Base-by-base conservation (phyloP, 2,888 invertebrate genomes). In the Fragum sueziense region DNA sequence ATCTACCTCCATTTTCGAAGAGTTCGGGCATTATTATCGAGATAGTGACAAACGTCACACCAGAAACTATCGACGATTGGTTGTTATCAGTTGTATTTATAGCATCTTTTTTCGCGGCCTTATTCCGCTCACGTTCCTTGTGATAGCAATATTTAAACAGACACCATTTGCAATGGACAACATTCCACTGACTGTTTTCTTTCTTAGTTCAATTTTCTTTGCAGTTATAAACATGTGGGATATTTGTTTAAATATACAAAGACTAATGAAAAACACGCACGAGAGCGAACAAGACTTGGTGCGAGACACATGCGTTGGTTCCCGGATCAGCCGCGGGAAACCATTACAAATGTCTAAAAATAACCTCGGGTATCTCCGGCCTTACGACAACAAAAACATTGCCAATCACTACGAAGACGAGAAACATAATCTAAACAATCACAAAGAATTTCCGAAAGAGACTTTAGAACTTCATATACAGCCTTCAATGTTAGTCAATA, bases 161-260 rank as follows among this genome's bases (percentile, higher is more conserved):
- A 82, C 85, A 9, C 88, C 88, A 9, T 87, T 88, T 51, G 73
- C 70, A 6, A 88, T 88, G 88, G 76, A 81, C 14, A 84, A 86
- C 57, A 75, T 83, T 14, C 79, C 87, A 11, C 74, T 88, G 9
- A 86, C 85, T 27, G 71, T 87, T 54, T 88, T 87, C 62, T 88
- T 88, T 68, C 70, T 88, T 7, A 85, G 86, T 68, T 85, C 87
- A 20, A 85, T 88, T 52, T 88, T 88, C 70, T 88, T 86, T 74
- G 86, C 85, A n/a, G 88, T 87, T 29, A 83, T 88, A 11, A 88
- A 88, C 65, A 82, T 88, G 3, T 88, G 88, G 88, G 79, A 86
- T 51, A 86, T 88, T 25, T 68, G 86, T 22, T 73, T 80, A 54
- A 81, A 84, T 29, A 70, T 86, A 20, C 86, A 85, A 76, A 79